Evolutionary conservation across 2,797 vertebrate genomes (phyloP).

Genomic region (Sandelia bainsii): DNA sequence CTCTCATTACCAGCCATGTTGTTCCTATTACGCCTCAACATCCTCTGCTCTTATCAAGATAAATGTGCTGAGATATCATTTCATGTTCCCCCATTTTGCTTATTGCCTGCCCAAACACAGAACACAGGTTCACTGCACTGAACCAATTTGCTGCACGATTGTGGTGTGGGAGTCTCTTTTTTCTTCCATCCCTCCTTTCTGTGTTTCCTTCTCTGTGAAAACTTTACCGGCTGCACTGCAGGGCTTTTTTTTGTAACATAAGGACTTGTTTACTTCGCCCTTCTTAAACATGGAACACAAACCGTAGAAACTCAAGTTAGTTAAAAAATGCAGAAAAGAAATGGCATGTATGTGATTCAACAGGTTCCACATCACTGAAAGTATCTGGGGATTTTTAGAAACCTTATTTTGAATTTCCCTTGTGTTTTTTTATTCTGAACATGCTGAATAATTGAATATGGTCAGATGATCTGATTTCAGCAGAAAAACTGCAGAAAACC

Average conservation of each 20-base stretch:
- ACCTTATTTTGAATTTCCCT: conserved; percentile 33
- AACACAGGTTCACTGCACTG: conserved; percentile 73
- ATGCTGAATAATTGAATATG: background rate
- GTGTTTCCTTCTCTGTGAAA: conserved; percentile 43
- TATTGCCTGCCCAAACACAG: conserved; percentile 66
- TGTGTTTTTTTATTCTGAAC: background rate
- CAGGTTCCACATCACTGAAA: conserved; percentile 47
- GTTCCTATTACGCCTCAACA: conserved; percentile 81
- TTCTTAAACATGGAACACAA: conserved; percentile 61
- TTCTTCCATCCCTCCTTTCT: conserved; percentile 25
- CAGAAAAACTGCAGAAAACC: background rate
- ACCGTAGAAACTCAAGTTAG: conserved; percentile 49
- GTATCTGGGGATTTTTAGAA: conserved; percentile 33
- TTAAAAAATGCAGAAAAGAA: conserved; percentile 46
- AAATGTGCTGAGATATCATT: conserved; percentile 79
- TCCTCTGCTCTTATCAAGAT: conserved; percentile 81
- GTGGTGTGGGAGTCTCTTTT: conserved; percentile 58
- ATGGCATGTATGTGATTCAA: conserved; percentile 49
- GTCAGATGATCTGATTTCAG: conserved; percentile 7
- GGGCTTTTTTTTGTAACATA: conserved; percentile 55
- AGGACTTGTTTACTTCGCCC: conserved; percentile 73
- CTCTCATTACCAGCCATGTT: conserved; percentile 82
- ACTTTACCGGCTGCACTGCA: conserved; percentile 52
- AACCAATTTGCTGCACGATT: conserved; percentile 77
- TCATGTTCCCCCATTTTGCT: conserved; percentile 68